Evolutionary conservation across 2,888 invertebrate genomes (phyloP), one percentile per base, ranked within the genome.

Genomic region (Phymatocera aterrima): DNA sequence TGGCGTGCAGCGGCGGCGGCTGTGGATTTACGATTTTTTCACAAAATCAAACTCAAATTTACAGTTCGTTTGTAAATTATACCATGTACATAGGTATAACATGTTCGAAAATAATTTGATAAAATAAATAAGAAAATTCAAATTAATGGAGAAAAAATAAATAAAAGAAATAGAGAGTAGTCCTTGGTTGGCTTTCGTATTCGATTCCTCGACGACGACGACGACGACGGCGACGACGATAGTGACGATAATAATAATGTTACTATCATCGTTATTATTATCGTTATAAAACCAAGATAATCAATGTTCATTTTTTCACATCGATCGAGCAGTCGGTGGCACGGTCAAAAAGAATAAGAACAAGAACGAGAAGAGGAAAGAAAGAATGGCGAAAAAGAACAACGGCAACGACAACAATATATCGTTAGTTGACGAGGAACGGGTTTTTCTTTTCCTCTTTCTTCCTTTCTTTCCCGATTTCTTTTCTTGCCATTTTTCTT

Each of bases 1-100:
- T 90, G 89, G 89, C 88, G 85, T 57, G 54, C 87, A 85, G 88
- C 88, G 88, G 88, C 87, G 85, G 88, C 88, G 88, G 88, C 85
- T 87, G 83, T 86, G 86, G 85, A 84, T 78, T 78, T 72, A 60
- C 61, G 78, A 57, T 15, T 54, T 21, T 15, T 77, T 70, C 46
- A 57, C 72, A 43, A 43, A 54, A 6, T 54, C 18, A 54, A 54
- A 54, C 54, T 54, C 54, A n/a, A n/a, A n/a, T 54, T n/a, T 5
- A 54, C 15, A 18, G 12, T 43, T 65, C 12, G 1, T 48, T 72
- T 72, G 28, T 24, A 24, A 60, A 21, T 24, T n/a, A n/a, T n/a
- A n/a, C n/a, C n/a, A n/a, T n/a, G n/a, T n/a, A n/a, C n/a, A n/a
- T n/a, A n/a, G n/a, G n/a, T n/a, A n/a, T n/a, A n/a, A n/a, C n/a